Conservation (phyloP, 2,888 invertebrate species). For the Conistra vaccinii region DNA sequence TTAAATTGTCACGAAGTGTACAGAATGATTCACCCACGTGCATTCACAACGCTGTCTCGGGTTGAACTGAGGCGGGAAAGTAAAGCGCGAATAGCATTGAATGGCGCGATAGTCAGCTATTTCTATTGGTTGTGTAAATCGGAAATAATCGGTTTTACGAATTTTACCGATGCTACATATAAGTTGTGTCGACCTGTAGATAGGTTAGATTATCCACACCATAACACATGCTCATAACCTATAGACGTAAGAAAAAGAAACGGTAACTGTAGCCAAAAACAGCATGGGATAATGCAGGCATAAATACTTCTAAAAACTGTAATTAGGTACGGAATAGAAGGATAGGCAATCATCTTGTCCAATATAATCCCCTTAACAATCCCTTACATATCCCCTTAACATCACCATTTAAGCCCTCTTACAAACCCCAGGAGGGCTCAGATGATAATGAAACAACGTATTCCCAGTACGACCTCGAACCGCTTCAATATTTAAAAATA, state of each 20-base stretch:
- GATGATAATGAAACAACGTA: conserved; percentile 18
- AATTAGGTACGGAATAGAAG: not conserved
- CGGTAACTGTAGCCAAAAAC: too few relatives aligned
- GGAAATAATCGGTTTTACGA: too few relatives aligned
- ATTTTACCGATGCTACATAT: too few relatives aligned
- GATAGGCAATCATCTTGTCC: conserved; percentile 15
- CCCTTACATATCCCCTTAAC: conserved; percentile 11
- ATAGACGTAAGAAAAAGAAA: not conserved
- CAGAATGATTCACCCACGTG: too few relatives aligned
- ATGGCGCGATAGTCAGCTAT: too few relatives aligned
- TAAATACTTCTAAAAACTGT: not conserved
- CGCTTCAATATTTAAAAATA: conserved; percentile 5
- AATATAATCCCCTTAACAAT: conserved; percentile 22
- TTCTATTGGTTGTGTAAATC: too few relatives aligned
- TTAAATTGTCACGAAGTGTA: too few relatives aligned
- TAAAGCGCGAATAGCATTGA: too few relatives aligned
- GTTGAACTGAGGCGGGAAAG: too few relatives aligned
- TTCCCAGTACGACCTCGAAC: conserved; percentile 12
- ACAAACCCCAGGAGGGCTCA: conserved; percentile 13
- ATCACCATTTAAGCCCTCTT: conserved; percentile 32
- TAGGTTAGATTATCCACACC: not conserved
- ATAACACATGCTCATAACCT: not conserved
- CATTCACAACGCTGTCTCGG: too few relatives aligned
- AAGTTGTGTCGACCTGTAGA: too few relatives aligned
- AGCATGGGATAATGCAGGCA: too few relatives aligned